Percentiles rank a stretch among this genome's conserved stretches.
Conservation (phyloP, 2,113 vertebrate genomes). For the Ptilorrhoa leucosticta region DNA sequence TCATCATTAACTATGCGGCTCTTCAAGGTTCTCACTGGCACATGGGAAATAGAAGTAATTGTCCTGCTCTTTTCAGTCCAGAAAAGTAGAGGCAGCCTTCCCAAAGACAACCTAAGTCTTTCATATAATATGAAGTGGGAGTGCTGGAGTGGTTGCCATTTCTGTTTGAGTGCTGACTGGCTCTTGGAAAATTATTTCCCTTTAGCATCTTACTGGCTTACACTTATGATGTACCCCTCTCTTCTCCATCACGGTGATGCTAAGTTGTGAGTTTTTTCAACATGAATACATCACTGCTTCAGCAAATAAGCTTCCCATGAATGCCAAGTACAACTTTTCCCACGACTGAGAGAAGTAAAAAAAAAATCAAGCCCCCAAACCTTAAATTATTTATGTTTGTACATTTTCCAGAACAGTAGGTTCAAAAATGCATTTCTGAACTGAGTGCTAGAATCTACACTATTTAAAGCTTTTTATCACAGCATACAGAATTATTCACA, state of each 20-base stretch:
- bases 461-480: background rate
- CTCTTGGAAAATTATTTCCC: background rate
- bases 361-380: background rate
- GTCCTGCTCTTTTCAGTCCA: background rate
- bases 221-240: background rate
- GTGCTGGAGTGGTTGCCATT: background rate
- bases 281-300: background rate
- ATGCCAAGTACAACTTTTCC: background rate
- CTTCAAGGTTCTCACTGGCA: background rate
- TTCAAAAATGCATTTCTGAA: background rate
- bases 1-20: fast-evolving
- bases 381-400: background rate
- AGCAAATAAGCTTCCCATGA: background rate
- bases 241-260: background rate
- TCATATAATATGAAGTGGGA: background rate
- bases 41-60: background rate
- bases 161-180: background rate
- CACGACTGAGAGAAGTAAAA: background rate
- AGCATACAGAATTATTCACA: background rate
- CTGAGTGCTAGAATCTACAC: background rate
- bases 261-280: background rate
- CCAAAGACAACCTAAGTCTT: background rate
- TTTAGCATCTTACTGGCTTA: background rate
- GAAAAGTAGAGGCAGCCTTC: background rate
- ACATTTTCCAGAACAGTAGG: background rate